Evolutionary conservation across 2,113 vertebrate species (phyloP).

Genomic region (Megaceryle maxima): DNA sequence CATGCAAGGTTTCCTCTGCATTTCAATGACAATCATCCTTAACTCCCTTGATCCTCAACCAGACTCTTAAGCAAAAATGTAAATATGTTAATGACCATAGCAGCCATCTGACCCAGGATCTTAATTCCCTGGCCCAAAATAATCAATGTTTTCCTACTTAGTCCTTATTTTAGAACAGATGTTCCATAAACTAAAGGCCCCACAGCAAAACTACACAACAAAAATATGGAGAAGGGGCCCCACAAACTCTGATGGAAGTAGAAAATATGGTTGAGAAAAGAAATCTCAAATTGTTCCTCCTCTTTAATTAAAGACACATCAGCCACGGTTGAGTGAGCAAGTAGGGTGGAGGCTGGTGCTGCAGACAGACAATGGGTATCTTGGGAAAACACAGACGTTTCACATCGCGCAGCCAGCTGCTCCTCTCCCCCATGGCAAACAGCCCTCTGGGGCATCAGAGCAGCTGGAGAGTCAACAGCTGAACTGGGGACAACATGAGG

Average conservation of each 20-base stretch:
- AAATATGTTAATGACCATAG: slow-evolving; percentile 60
- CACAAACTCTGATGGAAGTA: not conserved
- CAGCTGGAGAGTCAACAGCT: slow-evolving; percentile 22
- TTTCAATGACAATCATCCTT: slow-evolving; percentile 70
- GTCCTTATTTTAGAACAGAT: not conserved
- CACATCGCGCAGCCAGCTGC: not conserved
- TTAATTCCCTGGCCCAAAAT: slow-evolving; percentile 12
- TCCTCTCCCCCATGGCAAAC: slow-evolving; percentile 26
- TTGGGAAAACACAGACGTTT: slow-evolving; percentile 33
- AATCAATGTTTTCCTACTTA: not conserved
- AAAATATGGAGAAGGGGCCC: not conserved
- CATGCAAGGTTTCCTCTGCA: slow-evolving; percentile 74
- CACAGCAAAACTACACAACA: not conserved
- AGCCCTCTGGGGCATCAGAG: not conserved
- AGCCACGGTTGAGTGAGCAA: slow-evolving; percentile 64
- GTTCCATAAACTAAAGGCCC: not conserved
- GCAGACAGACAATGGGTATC: slow-evolving; percentile 59
- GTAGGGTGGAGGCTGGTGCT: slow-evolving; percentile 61
- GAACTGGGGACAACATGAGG: not conserved
- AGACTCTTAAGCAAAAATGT: slow-evolving; percentile 68
- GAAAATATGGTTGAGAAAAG: not conserved
- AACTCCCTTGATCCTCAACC: slow-evolving; percentile 55
- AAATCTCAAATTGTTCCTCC: slow-evolving; percentile 38
- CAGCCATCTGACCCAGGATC: slow-evolving; percentile 46
- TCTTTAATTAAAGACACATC: slow-evolving; percentile 70